Evolutionary conservation across 2,888 invertebrate genomes (phyloP).

Genomic region (Itoplectis maculator): DNA sequence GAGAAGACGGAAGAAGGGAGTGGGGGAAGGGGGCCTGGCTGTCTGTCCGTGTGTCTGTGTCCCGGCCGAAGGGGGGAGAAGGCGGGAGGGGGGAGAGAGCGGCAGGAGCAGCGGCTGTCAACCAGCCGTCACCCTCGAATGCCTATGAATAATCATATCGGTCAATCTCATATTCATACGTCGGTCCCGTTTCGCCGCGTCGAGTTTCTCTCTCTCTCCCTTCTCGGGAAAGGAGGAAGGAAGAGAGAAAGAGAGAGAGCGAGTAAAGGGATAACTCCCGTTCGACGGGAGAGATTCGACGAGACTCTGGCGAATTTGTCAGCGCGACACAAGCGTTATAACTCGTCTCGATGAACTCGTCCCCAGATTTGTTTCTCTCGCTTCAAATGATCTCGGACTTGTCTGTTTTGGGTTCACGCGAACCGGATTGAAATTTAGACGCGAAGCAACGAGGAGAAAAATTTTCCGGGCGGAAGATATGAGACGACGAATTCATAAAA

Average conservation of each 20-base stretch:
- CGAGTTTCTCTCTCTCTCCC: slow-evolving; percentile 26
- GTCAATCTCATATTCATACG: slow-evolving; percentile 78
- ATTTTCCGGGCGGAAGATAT: not conserved
- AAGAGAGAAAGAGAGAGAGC: too few relatives aligned
- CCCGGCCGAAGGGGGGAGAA: slow-evolving; percentile 62
- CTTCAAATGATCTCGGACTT: slow-evolving; percentile 13
- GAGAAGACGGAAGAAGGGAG: slow-evolving; percentile 29
- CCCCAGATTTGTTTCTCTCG: slow-evolving; percentile 71
- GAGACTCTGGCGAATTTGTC: slow-evolving; percentile 72
- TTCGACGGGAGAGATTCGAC: slow-evolving; percentile 72
- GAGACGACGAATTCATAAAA: not conserved
- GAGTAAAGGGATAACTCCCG: too few relatives aligned
- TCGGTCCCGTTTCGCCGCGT: slow-evolving; percentile 50
- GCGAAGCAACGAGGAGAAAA: not conserved
- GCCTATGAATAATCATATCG: slow-evolving; percentile 80
- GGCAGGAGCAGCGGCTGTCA: slow-evolving; percentile 78
- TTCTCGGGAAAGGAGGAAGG: too few relatives aligned
- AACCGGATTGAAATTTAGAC: not conserved
- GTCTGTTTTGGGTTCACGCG: too few relatives aligned
- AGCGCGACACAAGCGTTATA: slow-evolving; percentile 54
- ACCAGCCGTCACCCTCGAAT: slow-evolving; percentile 78
- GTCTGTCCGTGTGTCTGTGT: slow-evolving; percentile 29
- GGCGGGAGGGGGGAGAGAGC: slow-evolving; percentile 61
- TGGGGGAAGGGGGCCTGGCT: slow-evolving; percentile 37
- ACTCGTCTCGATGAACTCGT: slow-evolving; percentile 62